These are phyloP conservation scores for Aphelinus atriplicis DNA, from an alignment of 1,140 invertebrate species.

Conservation along the genomic window DNA sequence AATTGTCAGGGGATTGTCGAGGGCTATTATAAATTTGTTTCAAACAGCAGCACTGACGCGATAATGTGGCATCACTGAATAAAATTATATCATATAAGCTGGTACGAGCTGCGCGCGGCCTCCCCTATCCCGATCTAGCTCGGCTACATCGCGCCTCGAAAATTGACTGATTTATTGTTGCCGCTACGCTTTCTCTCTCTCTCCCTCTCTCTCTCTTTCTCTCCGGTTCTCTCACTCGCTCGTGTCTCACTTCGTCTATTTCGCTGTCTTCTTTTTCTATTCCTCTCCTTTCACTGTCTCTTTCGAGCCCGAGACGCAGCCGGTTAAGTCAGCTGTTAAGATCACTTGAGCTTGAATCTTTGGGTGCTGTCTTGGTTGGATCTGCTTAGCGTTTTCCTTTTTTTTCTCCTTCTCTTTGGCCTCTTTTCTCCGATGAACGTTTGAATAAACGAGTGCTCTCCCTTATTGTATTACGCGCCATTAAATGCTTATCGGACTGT, in stretches of 20 bases:
- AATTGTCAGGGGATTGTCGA: conserved; percentile 27
- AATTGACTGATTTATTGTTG: conserved; percentile 42
- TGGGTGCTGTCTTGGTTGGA: conserved; percentile 5
- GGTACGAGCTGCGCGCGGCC: not conserved
- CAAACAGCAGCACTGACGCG: conserved; percentile 32
- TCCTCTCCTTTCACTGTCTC: too few species aligned
- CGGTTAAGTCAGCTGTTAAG: conserved; percentile 29
- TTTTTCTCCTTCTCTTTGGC: conserved; percentile 38
- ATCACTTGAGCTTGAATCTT: conserved; percentile 27
- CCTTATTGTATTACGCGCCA: conserved; percentile 44
- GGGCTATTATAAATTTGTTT: conserved; percentile 38
- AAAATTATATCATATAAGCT: conserved; percentile 35
- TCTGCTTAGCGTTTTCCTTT: not conserved
- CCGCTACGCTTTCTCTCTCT: conserved; percentile 3
- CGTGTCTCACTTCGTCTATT: too few species aligned
- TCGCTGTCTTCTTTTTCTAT: too few species aligned
- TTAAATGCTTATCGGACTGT: conserved; percentile 58
- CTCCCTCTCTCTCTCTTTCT: conserved; percentile 13
- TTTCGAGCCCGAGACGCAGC: conserved; percentile 14
- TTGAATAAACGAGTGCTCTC: not conserved
- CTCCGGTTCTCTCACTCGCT: conserved; percentile 24
- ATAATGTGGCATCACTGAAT: conserved; percentile 35
- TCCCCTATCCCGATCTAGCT: conserved; percentile 25
- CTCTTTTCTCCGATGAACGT: not conserved
- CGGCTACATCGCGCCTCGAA: conserved; percentile 25